A percentile compares a stretch with the other conserved stretches of the same genome.
phyloP scores from a whole-genome alignment of 1,140 invertebrate species.

The Lethocerus indicus region DNA sequence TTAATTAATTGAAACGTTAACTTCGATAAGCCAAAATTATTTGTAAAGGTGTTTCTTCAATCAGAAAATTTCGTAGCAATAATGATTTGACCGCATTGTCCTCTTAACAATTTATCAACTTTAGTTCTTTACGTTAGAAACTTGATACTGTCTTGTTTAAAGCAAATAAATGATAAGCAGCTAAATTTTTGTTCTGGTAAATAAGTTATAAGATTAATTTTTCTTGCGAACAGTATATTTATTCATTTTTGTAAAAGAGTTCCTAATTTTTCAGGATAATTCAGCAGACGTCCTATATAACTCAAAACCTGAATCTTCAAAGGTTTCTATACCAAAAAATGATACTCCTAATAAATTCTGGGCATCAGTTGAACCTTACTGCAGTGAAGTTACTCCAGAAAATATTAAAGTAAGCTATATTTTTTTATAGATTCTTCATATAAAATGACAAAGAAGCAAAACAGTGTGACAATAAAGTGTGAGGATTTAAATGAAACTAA shows the following conservation, averaged over 20 bases:
- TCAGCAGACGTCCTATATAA: constrained; percentile 8
- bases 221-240: no score
- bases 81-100: not conserved
- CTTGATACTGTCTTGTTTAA: no score
- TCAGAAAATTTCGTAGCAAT: not conserved
- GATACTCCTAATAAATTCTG: constrained; percentile 92
- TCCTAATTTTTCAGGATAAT: constrained; percentile 10
- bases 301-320: constrained; percentile 30
- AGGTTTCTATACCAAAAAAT: constrained; percentile 58
- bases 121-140: no score
- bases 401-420: constrained; percentile 43
- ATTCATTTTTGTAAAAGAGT: no score
- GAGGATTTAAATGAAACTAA: not conserved
- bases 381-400: constrained; percentile 70
- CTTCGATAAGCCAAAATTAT: no score
- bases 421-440: not conserved
- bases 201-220: no score
- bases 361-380: constrained; percentile 85
- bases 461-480: no score
- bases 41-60: no score
- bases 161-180: no score
- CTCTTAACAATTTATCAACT: not conserved
- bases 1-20: not conserved
- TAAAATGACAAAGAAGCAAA: no score
- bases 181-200: no score